Evolutionary conservation across 1,140 invertebrate genomes (phyloP), one percentile per base, ranked within the genome.

Genomic region (Ganaspis sp.): DNA sequence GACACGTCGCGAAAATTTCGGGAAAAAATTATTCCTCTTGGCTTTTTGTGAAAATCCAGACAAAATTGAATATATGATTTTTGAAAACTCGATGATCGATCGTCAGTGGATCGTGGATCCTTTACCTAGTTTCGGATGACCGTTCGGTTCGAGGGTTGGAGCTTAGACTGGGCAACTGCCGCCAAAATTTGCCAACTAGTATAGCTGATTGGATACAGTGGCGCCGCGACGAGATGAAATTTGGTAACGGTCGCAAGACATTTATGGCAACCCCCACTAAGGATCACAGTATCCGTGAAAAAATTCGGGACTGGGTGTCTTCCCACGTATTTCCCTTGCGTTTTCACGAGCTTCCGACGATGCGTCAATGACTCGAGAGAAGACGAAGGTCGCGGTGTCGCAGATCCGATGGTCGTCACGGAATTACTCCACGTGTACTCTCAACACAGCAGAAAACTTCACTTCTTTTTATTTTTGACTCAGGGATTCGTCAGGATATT

Each of bases 111-210:
- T 73, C 40, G 38, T 75, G 34, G 74, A 70, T 75, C 70, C 81
- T 87, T 91, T 91, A 91, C 90, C 90, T 91, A 89, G 87, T 84
- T 91, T 91, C 89, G 90, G 88, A 86, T 88, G 89, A 91, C 90
- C 89, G 90, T 90, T 91, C 90, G 90, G 89, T 88, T 91, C 90
- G 90, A 86, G 81, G 86, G 85, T 91, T 90, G 89, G 87, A 91
- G 88, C 89, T 90, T 88, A 89, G 87, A 91, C 90, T 91, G 90
- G 86, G 82, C 85, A 76, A 78, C 76, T 82, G 85, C 85, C 87
- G 87, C 84, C 88, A 88, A 91, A 90, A 90, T 80, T n/a, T 87
- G 83, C 85, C 81, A 84, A 88, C 84, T 91, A 91, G 90, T 91
- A 91, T 91, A 91, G 84, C 82, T 75, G 73, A 79, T 82, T 49